Percentiles rank a stretch among this genome's conserved stretches.
Evolutionary conservation across 2,113 vertebrate genomes (phyloP).

Genomic region (Gopherus flavomarginatus): DNA sequence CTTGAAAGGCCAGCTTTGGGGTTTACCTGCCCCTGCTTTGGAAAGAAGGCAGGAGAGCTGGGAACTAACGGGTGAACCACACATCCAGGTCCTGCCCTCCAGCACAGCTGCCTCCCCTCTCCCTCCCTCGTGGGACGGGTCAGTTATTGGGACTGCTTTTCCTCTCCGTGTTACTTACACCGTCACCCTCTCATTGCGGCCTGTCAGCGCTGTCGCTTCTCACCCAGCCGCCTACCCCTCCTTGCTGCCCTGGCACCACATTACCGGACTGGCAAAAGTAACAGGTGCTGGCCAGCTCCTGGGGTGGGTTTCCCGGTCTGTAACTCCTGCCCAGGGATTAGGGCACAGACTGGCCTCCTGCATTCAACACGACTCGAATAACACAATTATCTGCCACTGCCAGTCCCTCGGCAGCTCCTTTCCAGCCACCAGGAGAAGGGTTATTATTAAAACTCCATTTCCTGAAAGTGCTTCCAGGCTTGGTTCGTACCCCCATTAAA

Average conservation of each 20-base stretch:
- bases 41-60: neutral
- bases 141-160: neutral
- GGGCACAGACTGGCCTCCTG: neutral
- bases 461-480: neutral
- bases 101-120: neutral
- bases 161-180: neutral
- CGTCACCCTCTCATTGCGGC: neutral
- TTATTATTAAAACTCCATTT: slow-evolving; percentile 26
- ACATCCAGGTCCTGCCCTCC: neutral
- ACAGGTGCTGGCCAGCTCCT: neutral
- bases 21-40: neutral
- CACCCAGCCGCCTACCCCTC: neutral
- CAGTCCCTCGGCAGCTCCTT: neutral
- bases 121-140: neutral
- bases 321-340: neutral
- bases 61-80: neutral
- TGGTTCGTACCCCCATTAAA: slow-evolving; percentile 14
- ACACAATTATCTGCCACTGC: slow-evolving; percentile 10
- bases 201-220: neutral
- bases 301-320: neutral
- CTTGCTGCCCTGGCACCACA: neutral
- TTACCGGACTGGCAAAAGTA: neutral
- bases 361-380: neutral
- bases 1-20: neutral
- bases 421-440: neutral